These are phyloP conservation scores for Erinaceus europaeus DNA, from an alignment of 2,113 vertebrate species.

Conservation along the genomic window DNA sequence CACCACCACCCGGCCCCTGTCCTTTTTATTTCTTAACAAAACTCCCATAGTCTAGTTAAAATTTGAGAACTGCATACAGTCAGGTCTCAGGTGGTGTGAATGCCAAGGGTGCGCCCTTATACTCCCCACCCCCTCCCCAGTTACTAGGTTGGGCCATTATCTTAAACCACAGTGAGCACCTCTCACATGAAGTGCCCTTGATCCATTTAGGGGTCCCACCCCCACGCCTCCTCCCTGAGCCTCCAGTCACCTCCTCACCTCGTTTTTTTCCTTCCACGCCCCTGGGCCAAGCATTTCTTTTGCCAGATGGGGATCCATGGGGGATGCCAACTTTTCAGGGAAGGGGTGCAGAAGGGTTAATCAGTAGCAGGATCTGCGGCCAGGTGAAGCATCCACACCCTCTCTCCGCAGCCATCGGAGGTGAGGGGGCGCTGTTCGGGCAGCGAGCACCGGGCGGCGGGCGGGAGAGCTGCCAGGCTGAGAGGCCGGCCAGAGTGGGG, in stretches of 20 bases:
- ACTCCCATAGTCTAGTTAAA: neutral
- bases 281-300: neutral
- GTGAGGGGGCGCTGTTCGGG: conserved; percentile 67
- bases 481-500: conserved; percentile 66
- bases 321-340: neutral
- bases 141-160: too few relatives aligned
- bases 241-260: neutral
- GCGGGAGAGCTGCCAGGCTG: conserved; percentile 69
- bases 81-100: neutral
- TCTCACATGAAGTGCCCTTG: neutral
- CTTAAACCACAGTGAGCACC: neutral
- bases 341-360: conserved; percentile 38
- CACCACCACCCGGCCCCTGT: neutral
- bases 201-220: neutral
- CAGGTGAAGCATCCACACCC: conserved; percentile 35
- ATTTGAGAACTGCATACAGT: neutral
- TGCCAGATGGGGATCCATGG: neutral
- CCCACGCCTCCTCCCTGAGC: neutral
- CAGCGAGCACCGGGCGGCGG: conserved; percentile 46
- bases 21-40: neutral
- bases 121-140: too few relatives aligned
- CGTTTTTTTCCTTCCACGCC: neutral
- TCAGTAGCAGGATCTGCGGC: neutral
- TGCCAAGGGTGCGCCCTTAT: neutral
- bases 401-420: conserved; percentile 37